Evolutionary conservation across 2,888 invertebrate species (phyloP), one percentile per base, ranked within the genome.

Genomic region (Villa cingulata): DNA sequence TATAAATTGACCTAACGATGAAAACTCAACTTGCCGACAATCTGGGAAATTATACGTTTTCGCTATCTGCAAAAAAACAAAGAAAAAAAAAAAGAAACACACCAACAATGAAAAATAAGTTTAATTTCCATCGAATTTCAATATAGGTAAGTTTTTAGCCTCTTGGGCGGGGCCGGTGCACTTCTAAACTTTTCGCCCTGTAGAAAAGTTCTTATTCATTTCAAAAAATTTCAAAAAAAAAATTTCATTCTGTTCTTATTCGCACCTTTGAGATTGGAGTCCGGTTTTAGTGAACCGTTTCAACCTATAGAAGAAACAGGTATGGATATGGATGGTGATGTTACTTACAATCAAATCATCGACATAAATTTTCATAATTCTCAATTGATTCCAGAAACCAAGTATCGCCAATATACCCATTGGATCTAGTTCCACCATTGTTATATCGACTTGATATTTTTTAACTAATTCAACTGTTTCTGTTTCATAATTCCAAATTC

Each of bases 401-500:
- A 90, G 82, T 38, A 90, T 79, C 2, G 88, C 80, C 64, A 89
- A 89, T 2, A 92, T 74, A 5, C 91, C 92, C 54, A 74, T 71
- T 57, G 86, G 84, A 66, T 87, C 86, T 1, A 88, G 63, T n/a
- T 82, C 78, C 6, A 82, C 72, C 48, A 77, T 76, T 56, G 72
- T 76, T 1, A 83, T 73, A 54, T 82, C 80, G 51, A 94, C 91
- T 54, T 81, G 77, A 62, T 90, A 94, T 56, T 84, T 77, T 60
- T 88, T 85, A 18, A 79, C 74, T 61, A 90, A 68, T 58, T 90
- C 85, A 45, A 91, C 72, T 41, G 75, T 83, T 62, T 83, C 82
- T 0, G 82, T 83, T 68, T 89, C 84, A 62, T 88, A 94, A 63
- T 95, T 89, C 94, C 95, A 95, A 41, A 95, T 77, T 45, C 90